Evolutionary conservation across 2,113 vertebrate species (phyloP), one percentile per base, ranked within the genome.

Genomic region (Melanostigma gelatinosum): DNA sequence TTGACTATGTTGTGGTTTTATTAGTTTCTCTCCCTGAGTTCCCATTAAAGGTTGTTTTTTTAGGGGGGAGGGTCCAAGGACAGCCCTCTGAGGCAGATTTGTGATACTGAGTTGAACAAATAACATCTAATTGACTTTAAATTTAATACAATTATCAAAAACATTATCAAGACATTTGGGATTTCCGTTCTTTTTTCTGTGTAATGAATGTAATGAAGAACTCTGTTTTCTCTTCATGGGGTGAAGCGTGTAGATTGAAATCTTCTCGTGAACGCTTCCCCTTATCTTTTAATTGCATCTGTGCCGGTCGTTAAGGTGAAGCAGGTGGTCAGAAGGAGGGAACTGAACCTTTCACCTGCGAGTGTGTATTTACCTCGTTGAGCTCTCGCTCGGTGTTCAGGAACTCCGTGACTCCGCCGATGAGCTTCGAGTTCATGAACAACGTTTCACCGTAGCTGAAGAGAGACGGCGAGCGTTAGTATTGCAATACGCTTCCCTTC

Each of bases 381-480:
- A 99, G 94, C 80, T 99, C 98, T 29, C 80, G 93, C 89, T 98
- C 97, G 0, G 97, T 98, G 93, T 98, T 99, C 67, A 99, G 97
- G 92, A 98, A 99, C 94, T 99, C 98, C 3, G 98, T 99, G 81
- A 99, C 98, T 63, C 98, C 98, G 58, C 96, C 96, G 93, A 99
- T 97, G 90, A 99, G 96, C 89, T 97, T 99, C 0, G 97, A 98
- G 91, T 97, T 99, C 97, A 99, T 98, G 94, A 99, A 99, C 88
- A 99, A 90, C 6, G 98, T 97, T 93, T 99, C 98, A n/a, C 98
- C 97, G 0, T 98, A 99, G 42, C 98, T 99, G 85, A 55, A 67
- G 8, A 34, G 6, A 81, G 4, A 85, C 3, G 52, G 20, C 1
- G 4, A 72, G 18, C 4, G 8, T 48, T 1, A 1, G 11, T 12